phyloP scores from a whole-genome alignment of 2,888 invertebrate genomes.

The Drosophila kanekoi region DNA sequence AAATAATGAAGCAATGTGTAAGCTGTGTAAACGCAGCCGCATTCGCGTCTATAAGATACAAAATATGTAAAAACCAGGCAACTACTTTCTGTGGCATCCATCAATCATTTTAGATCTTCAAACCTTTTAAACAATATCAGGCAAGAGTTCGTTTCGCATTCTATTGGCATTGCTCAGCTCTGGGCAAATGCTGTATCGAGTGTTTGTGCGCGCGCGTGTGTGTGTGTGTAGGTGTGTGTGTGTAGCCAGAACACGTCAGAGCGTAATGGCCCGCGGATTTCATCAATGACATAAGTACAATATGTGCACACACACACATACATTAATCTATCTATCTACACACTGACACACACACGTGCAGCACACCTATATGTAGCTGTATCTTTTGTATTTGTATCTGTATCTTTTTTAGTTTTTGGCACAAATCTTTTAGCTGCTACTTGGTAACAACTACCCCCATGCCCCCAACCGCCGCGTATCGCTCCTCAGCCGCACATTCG shows the following conservation, averaged over 20 bases:
- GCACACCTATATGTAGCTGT: conserved; percentile 12
- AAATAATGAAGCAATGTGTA: conserved; percentile 76
- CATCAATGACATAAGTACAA: conserved; percentile 69
- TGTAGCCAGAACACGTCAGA: conserved; percentile 52
- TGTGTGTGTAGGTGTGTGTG: neutral
- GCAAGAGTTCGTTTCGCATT: conserved; percentile 53
- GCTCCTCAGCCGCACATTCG: neutral
- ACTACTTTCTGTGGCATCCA: conserved; percentile 54
- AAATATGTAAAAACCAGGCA: conserved; percentile 11
- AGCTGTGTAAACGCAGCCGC: conserved; percentile 44
- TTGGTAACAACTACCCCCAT: conserved; percentile 54
- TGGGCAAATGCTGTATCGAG: conserved; percentile 4
- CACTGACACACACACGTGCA: conserved; percentile 13
- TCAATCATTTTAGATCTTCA: conserved; percentile 40
- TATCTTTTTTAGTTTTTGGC: conserved; percentile 39
- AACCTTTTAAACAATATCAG: conserved; percentile 71
- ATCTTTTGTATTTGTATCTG: conserved; percentile 28
- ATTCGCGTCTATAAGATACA: conserved; percentile 38
- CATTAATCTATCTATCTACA: conserved; percentile 18
- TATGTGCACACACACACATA: conserved; percentile 8
- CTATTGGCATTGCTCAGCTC: conserved; percentile 74
- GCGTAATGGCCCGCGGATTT: conserved; percentile 29
- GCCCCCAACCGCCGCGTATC: neutral
- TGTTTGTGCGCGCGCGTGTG: neutral
- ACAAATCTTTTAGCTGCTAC: conserved; percentile 53